Conservation (phyloP, 2,113 vertebrate genomes). For the Noctilio leporinus region DNA sequence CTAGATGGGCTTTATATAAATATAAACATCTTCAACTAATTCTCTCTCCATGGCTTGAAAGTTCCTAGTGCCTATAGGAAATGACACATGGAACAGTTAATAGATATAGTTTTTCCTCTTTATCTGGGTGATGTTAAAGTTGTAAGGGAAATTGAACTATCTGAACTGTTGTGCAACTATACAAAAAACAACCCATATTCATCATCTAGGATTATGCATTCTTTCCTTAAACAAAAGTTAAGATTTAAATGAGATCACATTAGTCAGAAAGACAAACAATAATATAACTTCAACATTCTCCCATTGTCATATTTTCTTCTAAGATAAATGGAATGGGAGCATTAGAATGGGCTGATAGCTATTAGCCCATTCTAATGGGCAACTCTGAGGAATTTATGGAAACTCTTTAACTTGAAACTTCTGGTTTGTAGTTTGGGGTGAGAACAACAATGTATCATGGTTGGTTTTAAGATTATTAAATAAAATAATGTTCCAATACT, state of each 20-base stretch:
- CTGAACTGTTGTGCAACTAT: background rate
- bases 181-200: background rate
- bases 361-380: background rate
- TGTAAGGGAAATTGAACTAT: background rate
- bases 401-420: background rate
- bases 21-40: background rate
- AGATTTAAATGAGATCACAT: background rate
- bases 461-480: background rate
- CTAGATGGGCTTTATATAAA: background rate
- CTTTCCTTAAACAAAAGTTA: background rate
- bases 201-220: background rate
- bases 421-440: background rate
- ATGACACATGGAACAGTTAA: background rate
- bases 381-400: background rate
- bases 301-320: background rate
- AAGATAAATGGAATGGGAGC: background rate
- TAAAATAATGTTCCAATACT: background rate
- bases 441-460: background rate
- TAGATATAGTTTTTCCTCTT: background rate
- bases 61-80: background rate
- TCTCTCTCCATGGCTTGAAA: background rate
- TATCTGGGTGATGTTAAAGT: background rate
- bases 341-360: background rate
- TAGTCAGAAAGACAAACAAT: background rate
- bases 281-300: background rate